phyloP scores from a whole-genome alignment of 2,113 vertebrate species.

The Halcyon malimbica region DNA sequence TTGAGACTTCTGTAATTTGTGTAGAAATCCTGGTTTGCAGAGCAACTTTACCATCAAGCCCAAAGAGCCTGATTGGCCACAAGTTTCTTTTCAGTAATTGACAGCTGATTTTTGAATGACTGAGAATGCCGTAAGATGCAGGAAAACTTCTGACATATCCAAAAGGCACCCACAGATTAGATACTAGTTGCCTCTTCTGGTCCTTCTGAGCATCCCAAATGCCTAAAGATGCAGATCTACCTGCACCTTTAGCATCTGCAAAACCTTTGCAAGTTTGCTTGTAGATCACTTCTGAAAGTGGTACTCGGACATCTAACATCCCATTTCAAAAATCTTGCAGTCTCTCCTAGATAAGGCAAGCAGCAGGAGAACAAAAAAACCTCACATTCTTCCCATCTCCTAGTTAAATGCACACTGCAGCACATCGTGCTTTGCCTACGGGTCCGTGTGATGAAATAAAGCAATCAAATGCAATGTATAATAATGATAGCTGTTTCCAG shows the following conservation, averaged over 20 bases:
- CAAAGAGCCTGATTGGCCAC: background rate
- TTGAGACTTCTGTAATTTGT: background rate
- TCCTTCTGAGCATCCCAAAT: background rate
- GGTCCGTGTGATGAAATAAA: background rate
- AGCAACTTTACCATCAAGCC: background rate
- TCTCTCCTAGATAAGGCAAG: background rate
- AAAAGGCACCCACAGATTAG: background rate
- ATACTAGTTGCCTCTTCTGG: background rate
- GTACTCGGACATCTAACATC: background rate
- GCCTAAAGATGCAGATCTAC: background rate
- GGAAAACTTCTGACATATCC: background rate
- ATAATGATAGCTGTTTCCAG: constrained; percentile 32
- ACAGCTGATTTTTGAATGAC: background rate
- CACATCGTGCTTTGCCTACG: constrained; percentile 1
- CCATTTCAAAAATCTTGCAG: background rate
- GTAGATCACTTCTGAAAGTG: background rate
- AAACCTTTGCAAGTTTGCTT: background rate
- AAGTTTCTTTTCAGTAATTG: background rate
- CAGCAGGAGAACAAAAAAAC: background rate
- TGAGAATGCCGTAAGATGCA: background rate
- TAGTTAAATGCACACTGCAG: background rate
- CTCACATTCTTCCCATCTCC: background rate
- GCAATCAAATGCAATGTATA: constrained; percentile 10
- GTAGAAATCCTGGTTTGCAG: background rate
- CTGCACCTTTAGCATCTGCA: background rate